Conservation (phyloP, 2,797 vertebrate species). For the Channa striata region DNA sequence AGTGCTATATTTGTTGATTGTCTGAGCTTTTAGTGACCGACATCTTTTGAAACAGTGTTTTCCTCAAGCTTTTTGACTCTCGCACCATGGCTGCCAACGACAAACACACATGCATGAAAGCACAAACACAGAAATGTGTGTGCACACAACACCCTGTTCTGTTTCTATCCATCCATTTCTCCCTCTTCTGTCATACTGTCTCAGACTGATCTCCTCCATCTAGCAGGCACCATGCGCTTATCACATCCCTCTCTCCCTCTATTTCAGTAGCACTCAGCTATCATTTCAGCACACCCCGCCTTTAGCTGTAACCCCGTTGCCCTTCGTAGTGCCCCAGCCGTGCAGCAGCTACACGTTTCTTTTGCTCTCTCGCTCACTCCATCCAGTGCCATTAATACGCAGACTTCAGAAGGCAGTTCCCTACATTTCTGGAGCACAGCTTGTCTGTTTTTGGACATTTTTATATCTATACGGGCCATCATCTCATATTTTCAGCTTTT, state of each 20-base stretch:
- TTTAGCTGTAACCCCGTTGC: constrained; percentile 22
- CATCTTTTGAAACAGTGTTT: constrained; percentile 3
- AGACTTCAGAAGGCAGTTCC: constrained; percentile 3
- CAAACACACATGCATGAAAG: no score
- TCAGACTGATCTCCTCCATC: constrained; percentile 39
- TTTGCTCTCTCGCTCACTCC: constrained; percentile 1
- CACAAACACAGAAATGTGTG: no score
- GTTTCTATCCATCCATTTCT: constrained; percentile 27
- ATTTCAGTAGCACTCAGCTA: constrained; percentile 47
- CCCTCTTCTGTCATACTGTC: constrained; percentile 11
- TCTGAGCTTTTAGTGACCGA: not conserved
- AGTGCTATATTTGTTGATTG: not conserved
- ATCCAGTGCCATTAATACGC: constrained; percentile 3
- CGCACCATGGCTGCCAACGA: constrained; percentile 7
- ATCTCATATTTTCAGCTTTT: not conserved
- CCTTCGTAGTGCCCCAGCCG: not conserved
- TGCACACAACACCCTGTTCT: constrained; percentile 43
- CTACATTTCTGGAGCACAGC: no score
- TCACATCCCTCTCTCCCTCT: constrained; percentile 37
- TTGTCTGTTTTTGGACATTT: no score
- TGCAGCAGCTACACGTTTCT: constrained; percentile 5
- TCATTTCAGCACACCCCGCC: constrained; percentile 27
- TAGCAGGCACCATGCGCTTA: constrained; percentile 18
- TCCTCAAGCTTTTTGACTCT: constrained; percentile 17
- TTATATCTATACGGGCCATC: no score